A percentile compares a stretch with the other conserved stretches of the same genome.
Conservation (phyloP, 2,888 invertebrate genomes). For the Mesorhabditis belari region DNA sequence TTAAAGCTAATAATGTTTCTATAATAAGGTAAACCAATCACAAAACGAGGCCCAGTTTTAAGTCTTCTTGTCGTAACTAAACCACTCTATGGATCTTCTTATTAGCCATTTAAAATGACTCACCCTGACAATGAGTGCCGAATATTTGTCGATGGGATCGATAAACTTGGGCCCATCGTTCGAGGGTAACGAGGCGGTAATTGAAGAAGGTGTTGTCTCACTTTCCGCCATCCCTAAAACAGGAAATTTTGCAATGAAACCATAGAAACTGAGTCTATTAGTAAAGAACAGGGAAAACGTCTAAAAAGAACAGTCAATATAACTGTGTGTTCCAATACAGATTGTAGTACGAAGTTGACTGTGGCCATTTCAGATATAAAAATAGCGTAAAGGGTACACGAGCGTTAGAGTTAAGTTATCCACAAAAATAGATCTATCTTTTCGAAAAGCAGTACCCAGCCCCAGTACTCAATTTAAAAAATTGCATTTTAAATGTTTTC, state of each 20-base stretch:
- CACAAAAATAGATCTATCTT: no score
- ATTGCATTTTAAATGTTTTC: no score
- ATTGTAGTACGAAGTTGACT: no score
- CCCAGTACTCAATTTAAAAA: no score
- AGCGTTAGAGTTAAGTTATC: no score
- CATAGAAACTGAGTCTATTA: no score
- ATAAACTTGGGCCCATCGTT: slow-evolving; percentile 11
- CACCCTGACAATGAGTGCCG: slow-evolving; percentile 41
- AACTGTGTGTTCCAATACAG: no score
- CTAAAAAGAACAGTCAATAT: no score
- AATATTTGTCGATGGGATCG: slow-evolving; percentile 43
- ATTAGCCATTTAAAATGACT: slow-evolving; percentile 4
- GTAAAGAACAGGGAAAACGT: no score
- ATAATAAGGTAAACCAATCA: background rate
- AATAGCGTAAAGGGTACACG: no score
- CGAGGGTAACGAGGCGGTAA: background rate
- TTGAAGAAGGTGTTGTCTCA: background rate
- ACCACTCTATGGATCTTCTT: background rate
- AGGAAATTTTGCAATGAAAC: background rate
- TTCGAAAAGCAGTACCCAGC: no score
- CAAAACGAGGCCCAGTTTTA: background rate
- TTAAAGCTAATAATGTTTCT: background rate
- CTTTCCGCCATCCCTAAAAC: background rate
- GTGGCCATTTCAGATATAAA: no score
- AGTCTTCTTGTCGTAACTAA: background rate